phyloP scores from a whole-genome alignment of 2,113 vertebrate species.

The Oncorhynchus clarkii region DNA sequence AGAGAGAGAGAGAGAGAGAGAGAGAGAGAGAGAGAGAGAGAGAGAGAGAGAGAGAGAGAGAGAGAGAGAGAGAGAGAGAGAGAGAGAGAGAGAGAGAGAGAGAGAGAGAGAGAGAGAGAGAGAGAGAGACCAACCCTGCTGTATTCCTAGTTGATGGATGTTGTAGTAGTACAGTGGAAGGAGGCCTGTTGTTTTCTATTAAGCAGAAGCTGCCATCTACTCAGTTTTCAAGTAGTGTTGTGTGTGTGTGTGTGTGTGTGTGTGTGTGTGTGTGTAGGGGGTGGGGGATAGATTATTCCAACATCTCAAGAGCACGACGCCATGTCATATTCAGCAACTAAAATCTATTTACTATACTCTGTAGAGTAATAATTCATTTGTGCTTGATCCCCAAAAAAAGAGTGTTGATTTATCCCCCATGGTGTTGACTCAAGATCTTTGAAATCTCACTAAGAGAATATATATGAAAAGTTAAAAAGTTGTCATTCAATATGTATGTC shows the following conservation, averaged over 20 bases:
- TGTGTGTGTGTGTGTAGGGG: conserved; percentile 12
- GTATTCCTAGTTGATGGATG: conserved; percentile 45
- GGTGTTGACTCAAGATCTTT: too few species aligned
- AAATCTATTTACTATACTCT: too few species aligned
- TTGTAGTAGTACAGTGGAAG: conserved; percentile 48
- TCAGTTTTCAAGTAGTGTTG: neutral
- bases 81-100: neutral
- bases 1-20: neutral
- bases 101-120: neutral
- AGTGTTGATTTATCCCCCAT: too few species aligned
- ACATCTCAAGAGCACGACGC: too few species aligned
- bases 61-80: neutral
- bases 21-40: too few species aligned
- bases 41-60: neutral
- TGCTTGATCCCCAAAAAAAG: too few species aligned
- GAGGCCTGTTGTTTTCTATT: conserved; percentile 60
- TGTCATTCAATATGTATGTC: too few species aligned
- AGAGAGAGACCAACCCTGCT: neutral
- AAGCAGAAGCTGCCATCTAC: conserved; percentile 58
- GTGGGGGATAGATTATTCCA: neutral
- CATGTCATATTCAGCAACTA: too few species aligned
- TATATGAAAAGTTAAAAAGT: too few species aligned
- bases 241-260: neutral
- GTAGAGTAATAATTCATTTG: too few species aligned
- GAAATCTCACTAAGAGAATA: too few species aligned